phyloP scores from a whole-genome alignment of 2,797 vertebrate genomes.

The Argentina silus region DNA sequence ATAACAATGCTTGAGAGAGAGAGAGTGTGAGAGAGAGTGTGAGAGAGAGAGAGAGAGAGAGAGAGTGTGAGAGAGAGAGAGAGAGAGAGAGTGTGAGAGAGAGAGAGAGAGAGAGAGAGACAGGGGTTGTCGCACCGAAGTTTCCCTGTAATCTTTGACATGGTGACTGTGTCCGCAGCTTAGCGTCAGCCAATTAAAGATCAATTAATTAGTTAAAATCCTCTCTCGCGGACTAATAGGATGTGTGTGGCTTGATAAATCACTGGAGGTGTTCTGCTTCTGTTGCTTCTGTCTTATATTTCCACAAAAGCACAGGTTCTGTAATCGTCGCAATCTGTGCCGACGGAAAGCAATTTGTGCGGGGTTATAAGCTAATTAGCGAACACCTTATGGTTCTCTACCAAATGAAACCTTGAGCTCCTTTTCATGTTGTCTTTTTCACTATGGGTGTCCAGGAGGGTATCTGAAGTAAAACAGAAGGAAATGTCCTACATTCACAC shows the following conservation, averaged over 20 bases:
- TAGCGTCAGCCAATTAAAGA: constrained; percentile 68
- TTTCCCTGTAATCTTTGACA: constrained; percentile 1
- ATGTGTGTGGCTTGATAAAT: constrained; percentile 56
- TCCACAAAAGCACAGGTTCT: constrained; percentile 47
- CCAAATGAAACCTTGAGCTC: constrained; percentile 47
- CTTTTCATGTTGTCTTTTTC: constrained; percentile 44
- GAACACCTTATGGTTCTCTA: constrained; percentile 45
- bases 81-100: neutral
- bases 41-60: neutral
- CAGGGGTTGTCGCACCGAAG: constrained; percentile 43
- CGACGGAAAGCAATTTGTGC: constrained; percentile 69
- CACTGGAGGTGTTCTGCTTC: constrained; percentile 33
- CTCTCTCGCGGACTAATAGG: constrained; percentile 55
- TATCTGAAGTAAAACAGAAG: neutral
- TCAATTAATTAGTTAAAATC: constrained; percentile 70
- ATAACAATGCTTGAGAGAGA: neutral
- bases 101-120: constrained; percentile 34
- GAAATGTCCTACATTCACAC: constrained; percentile 8
- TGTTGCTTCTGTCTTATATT: constrained; percentile 36
- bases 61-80: neutral
- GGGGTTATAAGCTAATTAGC: constrained; percentile 71
- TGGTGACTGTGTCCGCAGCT: constrained; percentile 23
- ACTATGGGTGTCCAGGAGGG: constrained; percentile 16
- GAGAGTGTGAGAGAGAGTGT: neutral
- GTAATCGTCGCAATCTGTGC: constrained; percentile 62